Evolutionary conservation across 1,140 invertebrate species (phyloP), one percentile per base, ranked within the genome.

Genomic region (Leptonema lineaticorne): DNA sequence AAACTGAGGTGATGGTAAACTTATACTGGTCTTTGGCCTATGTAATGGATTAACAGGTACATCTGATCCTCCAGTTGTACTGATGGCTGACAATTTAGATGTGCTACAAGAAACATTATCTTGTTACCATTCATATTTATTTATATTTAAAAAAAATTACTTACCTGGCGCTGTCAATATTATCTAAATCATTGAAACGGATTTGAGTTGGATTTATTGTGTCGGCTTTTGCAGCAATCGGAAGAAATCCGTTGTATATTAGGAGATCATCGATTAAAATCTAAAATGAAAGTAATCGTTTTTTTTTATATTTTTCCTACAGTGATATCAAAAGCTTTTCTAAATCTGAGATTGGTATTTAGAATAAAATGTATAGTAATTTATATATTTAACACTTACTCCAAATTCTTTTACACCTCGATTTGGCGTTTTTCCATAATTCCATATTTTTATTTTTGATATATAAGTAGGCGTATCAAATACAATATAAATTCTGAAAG

Each of bases 371-470:
- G n/a, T 58, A 64, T 33, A 71, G 68, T 63, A 65, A 71, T 66
- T 20, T 67, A 50, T 59, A 16, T 28, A 69, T 26, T 53, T 28
- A 63, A 69, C 33, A 76, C 80, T 82, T 78, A 93, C 91, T 56
- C 86, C 90, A 81, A 93, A 91, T 79, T 94, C 91, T 78, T 91
- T 92, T 5, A 92, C 88, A 33, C 90, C 91, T 76, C 92, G 82
- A 18, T 75, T 79, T 2, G 89, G 85, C 33, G 89, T 92, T 80
- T 94, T 94, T 18, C 86, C 86, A 78, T 94, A 94, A 81, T 94
- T 94, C 90, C 90, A 94, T 69, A 94, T 82, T 75, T 90, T 90
- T 33, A 94, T 88, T 76, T 86, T 86, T 5, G 89, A 91, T 6
- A 94, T 82, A 22, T 83, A 85, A 0, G 90, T 85, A 7, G 90